Evolutionary conservation across 1,140 invertebrate species (phyloP).

Genomic region (Penaeus japonicus): DNA sequence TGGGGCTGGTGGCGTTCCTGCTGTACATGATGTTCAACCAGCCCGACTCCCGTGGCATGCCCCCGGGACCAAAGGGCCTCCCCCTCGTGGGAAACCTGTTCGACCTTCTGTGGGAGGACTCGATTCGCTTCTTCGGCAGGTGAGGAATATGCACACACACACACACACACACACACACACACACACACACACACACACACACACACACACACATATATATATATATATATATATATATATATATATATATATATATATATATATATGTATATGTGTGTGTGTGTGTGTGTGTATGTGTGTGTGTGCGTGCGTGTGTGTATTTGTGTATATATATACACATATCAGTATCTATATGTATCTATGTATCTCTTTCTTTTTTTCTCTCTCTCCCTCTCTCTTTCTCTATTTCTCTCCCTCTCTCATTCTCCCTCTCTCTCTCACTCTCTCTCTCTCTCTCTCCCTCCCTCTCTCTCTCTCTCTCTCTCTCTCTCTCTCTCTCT

Average conservation of each 20-base stretch:
- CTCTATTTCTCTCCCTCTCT: background rate
- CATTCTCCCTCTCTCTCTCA: background rate
- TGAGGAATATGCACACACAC: background rate
- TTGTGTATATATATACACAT: too few relatives aligned
- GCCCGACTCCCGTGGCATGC: slow-evolving; percentile 34
- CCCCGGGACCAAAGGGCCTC: slow-evolving; percentile 53
- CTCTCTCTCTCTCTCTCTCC: background rate
- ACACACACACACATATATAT: too few relatives aligned
- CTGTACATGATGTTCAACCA: slow-evolving; percentile 10
- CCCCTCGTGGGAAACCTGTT: slow-evolving; percentile 54
- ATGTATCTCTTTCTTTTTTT: background rate
- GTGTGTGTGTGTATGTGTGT: too few relatives aligned
- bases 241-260: too few relatives aligned
- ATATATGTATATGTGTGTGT: too few relatives aligned
- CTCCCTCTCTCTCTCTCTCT: background rate
- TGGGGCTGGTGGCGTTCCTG: slow-evolving; percentile 30
- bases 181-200: too few relatives aligned
- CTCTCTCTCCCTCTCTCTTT: background rate
- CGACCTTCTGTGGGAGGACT: slow-evolving; percentile 43
- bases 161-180: too few relatives aligned
- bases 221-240: too few relatives aligned
- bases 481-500: background rate
- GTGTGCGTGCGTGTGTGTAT: too few relatives aligned
- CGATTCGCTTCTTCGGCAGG: slow-evolving; percentile 45
- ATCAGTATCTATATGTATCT: too few relatives aligned